Evolutionary conservation across 2,888 invertebrate genomes (phyloP), one percentile per base, ranked within the genome.

Genomic region (Bombyx huttoni): DNA sequence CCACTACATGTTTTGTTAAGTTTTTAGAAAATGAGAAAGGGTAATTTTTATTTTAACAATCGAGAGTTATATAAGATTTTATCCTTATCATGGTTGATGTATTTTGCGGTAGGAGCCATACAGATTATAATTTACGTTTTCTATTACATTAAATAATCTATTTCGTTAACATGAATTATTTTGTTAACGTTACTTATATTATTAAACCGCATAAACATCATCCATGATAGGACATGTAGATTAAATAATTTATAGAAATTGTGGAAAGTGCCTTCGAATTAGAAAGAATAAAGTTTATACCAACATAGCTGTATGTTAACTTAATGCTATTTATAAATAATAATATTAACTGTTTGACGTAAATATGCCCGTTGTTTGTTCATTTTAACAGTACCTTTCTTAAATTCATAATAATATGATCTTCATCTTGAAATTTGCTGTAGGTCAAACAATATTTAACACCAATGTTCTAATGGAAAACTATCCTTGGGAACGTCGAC

Each of bases 281-380:
- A 86, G 81, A 84, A 75, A 78, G 79, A 84, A 78, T 84, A 87
- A 87, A 85, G 75, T 86, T 86, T 87, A 86, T 88, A 87, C 84
- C 80, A 78, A 84, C 79, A 85, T 86, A 87, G 86, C 84, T 87
- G 86, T 88, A 87, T 85, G 87, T 87, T 88, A 83, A 81, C 77
- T 81, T 84, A 78, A 86, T 83, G 84, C 85, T 88, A 86, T 87
- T 86, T 86, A 87, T 84, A 83, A 84, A 81, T 76, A 83, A 85
- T 86, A 87, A 87, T 83, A 85, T 85, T 87, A 86, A 86, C 78
- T 87, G 87, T 88, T 88, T 87, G 81, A 87, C 85, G 87, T 84
- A 40, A 40, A 40, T 24, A 40, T 40, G 81, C 67, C 61, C 58
- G 61, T 56, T 67, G 65, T 73, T 63, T 73, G 40, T 70, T 48